phyloP scores from a whole-genome alignment of 2,113 vertebrate genomes.

The Bujurquina vittata region DNA sequence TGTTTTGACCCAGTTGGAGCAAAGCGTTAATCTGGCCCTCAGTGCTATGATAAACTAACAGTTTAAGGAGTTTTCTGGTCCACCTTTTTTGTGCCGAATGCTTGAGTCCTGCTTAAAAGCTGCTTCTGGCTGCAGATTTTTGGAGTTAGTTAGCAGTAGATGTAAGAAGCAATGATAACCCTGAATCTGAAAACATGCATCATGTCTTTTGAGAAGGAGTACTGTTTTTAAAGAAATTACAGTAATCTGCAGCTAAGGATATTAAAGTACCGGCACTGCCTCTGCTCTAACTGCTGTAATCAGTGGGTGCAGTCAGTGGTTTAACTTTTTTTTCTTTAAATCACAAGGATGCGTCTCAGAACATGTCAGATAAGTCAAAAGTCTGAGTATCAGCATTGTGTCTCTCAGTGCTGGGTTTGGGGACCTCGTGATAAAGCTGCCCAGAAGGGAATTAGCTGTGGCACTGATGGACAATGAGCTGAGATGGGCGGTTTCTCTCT shows the following conservation, averaged over 20 bases:
- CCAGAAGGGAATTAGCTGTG: conserved; percentile 30
- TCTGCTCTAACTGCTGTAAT: not conserved
- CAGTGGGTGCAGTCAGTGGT: not conserved
- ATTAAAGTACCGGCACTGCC: not conserved
- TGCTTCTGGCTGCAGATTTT: not conserved
- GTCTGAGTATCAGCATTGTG: not conserved
- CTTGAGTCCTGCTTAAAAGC: not conserved
- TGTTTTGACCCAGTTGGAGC: too few relatives aligned
- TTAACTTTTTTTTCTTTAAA: not conserved
- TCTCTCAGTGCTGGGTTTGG: not conserved
- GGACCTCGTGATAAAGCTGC: not conserved
- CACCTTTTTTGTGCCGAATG: not conserved
- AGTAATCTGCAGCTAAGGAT: conserved; percentile 1
- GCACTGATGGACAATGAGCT: conserved; percentile 59
- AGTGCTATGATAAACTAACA: not conserved
- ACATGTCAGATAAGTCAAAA: not conserved
- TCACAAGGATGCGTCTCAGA: not conserved
- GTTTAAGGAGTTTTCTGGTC: not conserved
- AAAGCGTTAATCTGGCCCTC: too few relatives aligned
- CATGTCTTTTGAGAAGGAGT: not conserved
- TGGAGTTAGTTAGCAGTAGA: not conserved
- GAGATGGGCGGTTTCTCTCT: conserved; percentile 60
- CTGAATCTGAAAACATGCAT: not conserved
- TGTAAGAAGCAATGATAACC: not conserved
- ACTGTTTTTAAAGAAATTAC: conserved; percentile 4